These are phyloP conservation scores for Cliona cf. orientalis DNA, from an alignment of 37 sponge, comb jelly and placozoan species.

Conservation along the genomic window DNA sequence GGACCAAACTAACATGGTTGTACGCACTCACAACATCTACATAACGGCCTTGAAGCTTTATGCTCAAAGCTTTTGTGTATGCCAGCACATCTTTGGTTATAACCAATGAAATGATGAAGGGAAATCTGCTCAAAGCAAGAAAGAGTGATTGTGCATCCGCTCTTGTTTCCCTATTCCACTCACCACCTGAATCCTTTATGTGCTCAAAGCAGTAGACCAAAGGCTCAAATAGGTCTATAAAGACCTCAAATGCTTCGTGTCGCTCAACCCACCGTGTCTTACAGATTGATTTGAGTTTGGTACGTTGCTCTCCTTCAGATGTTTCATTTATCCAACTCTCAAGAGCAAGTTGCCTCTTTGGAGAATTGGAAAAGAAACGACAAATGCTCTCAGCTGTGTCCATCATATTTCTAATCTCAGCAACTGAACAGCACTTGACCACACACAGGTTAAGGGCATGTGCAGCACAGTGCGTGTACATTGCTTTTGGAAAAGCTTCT, in stretches of 20 bases:
- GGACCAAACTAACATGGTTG: slow-evolving; percentile 35
- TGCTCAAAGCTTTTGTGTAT: slow-evolving; percentile 62
- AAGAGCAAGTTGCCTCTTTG: slow-evolving; percentile 9
- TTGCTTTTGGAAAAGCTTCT: slow-evolving; percentile 35
- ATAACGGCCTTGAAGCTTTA: slow-evolving; percentile 61
- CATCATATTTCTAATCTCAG: slow-evolving; percentile 44
- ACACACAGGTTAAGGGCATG: slow-evolving; percentile 55
- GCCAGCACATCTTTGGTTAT: slow-evolving; percentile 36
- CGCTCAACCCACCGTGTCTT: slow-evolving; percentile 52
- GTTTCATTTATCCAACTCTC: slow-evolving; percentile 19
- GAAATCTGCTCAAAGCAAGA: slow-evolving; percentile 39
- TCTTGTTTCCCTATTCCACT: slow-evolving; percentile 59
- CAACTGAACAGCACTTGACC: slow-evolving; percentile 44
- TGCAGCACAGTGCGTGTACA: slow-evolving; percentile 33
- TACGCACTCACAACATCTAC: slow-evolving; percentile 62
- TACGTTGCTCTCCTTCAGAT: slow-evolving; percentile 6
- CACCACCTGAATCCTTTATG: slow-evolving; percentile 1
- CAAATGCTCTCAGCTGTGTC: slow-evolving; percentile 26
- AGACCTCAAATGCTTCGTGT: slow-evolving; percentile 64
- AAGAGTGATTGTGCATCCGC: slow-evolving; percentile 57
- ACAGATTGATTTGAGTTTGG: slow-evolving; percentile 28
- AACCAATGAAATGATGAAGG: slow-evolving; percentile 51
- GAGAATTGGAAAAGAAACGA: slow-evolving; percentile 31
- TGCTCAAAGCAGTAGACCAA: slow-evolving; percentile 25
- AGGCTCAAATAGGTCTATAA: slow-evolving; percentile 22